Percentiles rank a stretch among this genome's conserved stretches.
Conservation (phyloP, 2,888 invertebrate genomes). For the Zaprionus lineosus region DNA sequence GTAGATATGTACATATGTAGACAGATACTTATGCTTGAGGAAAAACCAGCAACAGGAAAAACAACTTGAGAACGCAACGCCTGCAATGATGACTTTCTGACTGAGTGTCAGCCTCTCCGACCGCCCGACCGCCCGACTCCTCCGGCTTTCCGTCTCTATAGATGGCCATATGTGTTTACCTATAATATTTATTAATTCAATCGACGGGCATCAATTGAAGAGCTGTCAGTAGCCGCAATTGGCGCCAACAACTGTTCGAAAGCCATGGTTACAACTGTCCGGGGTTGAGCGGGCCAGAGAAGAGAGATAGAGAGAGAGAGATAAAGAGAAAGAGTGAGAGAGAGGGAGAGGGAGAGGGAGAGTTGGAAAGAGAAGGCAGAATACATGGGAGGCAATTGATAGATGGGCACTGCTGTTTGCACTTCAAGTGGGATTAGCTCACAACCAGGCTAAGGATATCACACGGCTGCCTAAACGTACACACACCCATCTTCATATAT, state of each 20-base stretch:
- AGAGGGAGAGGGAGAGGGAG: neutral
- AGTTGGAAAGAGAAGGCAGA: neutral
- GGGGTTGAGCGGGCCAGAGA: too few relatives aligned
- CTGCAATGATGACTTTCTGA: neutral
- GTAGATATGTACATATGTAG: slow-evolving; percentile 23
- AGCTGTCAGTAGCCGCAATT: slow-evolving; percentile 65
- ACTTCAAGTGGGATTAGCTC: slow-evolving; percentile 65
- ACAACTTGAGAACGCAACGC: slow-evolving; percentile 48
- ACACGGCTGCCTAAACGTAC: slow-evolving; percentile 14
- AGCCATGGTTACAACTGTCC: neutral
- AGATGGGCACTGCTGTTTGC: slow-evolving; percentile 53
- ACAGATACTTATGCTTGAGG: slow-evolving; percentile 33
- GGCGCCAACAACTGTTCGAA: slow-evolving; percentile 51
- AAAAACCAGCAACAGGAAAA: slow-evolving; percentile 56
- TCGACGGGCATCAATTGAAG: slow-evolving; percentile 69
- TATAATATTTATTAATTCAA: slow-evolving; percentile 74
- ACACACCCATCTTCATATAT: too few relatives aligned
- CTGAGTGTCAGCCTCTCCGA: neutral
- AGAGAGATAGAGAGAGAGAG: too few relatives aligned
- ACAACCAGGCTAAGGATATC: slow-evolving; percentile 49
- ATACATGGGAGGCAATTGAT: slow-evolving; percentile 19
- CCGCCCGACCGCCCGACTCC: neutral
- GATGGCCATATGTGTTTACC: slow-evolving; percentile 66
- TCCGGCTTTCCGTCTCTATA: neutral
- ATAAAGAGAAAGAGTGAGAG: too few relatives aligned